Percentiles rank a stretch among this genome's conserved stretches.
Evolutionary conservation across 92 coral and sea anemone genomes (phyloP).

Genomic region (Zoanthus solanderi): DNA sequence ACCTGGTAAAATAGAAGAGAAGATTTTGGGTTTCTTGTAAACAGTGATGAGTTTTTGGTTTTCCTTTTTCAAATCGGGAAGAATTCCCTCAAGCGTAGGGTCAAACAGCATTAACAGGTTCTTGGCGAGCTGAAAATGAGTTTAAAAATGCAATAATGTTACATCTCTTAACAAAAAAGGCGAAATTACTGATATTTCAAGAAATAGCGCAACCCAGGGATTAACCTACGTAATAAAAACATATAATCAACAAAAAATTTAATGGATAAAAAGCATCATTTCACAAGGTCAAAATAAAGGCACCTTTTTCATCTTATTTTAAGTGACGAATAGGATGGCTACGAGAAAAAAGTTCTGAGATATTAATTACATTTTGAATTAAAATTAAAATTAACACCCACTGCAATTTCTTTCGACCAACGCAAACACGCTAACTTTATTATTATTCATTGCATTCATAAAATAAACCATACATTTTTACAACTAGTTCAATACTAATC

Average conservation of each 20-base stretch:
- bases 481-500: no score
- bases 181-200: no score
- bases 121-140: conserved; percentile 76
- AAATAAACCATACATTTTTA: no score
- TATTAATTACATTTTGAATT: no score
- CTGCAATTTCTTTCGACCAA: no score
- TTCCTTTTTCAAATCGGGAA: conserved; percentile 71
- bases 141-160: not conserved
- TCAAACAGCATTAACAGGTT: conserved; percentile 90
- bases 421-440: no score
- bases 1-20: conserved; percentile 86
- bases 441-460: no score
- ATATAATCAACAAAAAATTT: not conserved
- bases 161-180: no score
- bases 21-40: conserved; percentile 91
- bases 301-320: no score
- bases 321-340: no score
- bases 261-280: not conserved
- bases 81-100: conserved; percentile 89
- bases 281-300: no score
- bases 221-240: not conserved
- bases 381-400: not conserved
- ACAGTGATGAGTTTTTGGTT: conserved; percentile 82
- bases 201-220: not conserved
- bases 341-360: no score